Evolutionary conservation across 1,140 invertebrate species (phyloP).

Genomic region (Pantala flavescens): DNA sequence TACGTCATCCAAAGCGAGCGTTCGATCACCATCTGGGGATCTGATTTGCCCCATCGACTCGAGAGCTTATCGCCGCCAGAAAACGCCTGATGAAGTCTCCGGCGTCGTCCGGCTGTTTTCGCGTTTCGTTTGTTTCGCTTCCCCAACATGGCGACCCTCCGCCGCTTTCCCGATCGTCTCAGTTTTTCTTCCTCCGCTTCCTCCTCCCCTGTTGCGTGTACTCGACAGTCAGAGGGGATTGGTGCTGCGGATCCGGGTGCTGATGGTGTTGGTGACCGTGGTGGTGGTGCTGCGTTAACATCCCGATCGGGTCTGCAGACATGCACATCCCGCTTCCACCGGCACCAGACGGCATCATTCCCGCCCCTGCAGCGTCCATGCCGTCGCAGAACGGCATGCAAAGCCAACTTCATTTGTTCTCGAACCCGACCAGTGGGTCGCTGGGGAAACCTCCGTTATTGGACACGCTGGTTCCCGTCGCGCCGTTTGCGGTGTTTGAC

Average conservation of each 20-base stretch:
- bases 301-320: neutral
- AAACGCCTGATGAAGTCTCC: too few species aligned
- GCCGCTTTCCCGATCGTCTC: neutral
- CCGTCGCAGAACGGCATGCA: slow-evolving; percentile 6
- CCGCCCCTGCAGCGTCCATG: neutral
- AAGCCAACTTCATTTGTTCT: slow-evolving; percentile 10
- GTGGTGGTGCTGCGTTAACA: neutral
- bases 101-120: too few species aligned
- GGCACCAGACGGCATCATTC: neutral
- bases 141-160: neutral
- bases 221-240: neutral
- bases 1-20: too few species aligned
- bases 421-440: neutral
- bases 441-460: neutral
- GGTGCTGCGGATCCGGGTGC: neutral
- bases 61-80: too few species aligned
- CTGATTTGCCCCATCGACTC: too few species aligned
- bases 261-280: neutral
- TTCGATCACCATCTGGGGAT: too few species aligned
- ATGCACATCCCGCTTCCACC: neutral
- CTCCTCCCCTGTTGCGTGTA: neutral
- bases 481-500: neutral
- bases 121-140: too few species aligned
- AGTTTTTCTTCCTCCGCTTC: neutral
- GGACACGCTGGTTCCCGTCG: neutral